Conservation (phyloP, 2,888 invertebrate genomes). For the Parthenolecanium corni region DNA sequence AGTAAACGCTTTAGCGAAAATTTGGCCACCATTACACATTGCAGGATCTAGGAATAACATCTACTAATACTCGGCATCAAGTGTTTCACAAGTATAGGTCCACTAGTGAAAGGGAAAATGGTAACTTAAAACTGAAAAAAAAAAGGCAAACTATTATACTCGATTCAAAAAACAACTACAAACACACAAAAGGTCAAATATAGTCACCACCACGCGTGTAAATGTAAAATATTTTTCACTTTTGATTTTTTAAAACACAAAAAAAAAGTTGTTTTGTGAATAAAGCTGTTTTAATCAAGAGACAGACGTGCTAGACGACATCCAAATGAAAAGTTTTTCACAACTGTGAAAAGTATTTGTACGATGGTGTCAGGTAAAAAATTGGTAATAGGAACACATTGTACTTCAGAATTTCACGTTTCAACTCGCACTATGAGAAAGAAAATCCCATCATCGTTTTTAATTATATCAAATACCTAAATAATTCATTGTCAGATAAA, state of each 20-base stretch:
- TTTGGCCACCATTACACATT: constrained; percentile 23
- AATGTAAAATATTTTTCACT: background rate
- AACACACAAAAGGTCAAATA: background rate
- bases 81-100: background rate
- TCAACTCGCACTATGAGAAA: no score
- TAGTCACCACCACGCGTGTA: background rate
- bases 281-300: no score
- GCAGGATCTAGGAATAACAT: constrained; percentile 1
- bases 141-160: background rate
- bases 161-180: background rate
- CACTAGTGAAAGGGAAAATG: background rate
- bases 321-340: no score
- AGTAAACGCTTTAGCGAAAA: constrained; percentile 17
- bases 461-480: no score
- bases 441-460: no score
- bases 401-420: no score
- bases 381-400: no score
- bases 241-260: background rate
- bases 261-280: background rate
- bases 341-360: no score
- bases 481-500: no score
- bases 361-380: no score
- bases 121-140: constrained; percentile 2
- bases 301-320: no score
- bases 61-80: constrained; percentile 3